These are phyloP conservation scores for Ochropleura plecta DNA, from an alignment of 2,888 invertebrate species.

Conservation along the genomic window DNA sequence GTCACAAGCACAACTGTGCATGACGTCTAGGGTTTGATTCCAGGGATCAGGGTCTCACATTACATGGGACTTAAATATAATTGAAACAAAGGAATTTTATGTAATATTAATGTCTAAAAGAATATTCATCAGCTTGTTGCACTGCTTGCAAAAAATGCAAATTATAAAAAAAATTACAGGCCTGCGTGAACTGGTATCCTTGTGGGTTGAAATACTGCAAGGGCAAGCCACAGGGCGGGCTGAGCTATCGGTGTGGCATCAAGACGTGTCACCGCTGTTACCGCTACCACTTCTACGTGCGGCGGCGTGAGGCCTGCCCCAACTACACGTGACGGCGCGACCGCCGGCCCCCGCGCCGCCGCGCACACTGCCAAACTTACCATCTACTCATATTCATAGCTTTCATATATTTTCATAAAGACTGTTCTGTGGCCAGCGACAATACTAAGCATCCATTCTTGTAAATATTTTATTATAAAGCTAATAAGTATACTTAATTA, in stretches of 20 bases:
- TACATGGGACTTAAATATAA: no score
- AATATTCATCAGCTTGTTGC: no score
- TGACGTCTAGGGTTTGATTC: no score
- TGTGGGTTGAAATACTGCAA: slow-evolving; percentile 98
- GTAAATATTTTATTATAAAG: slow-evolving; percentile 79
- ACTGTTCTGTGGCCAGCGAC: slow-evolving; percentile 65
- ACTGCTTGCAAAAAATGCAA: no score
- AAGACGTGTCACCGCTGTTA: slow-evolving; percentile 98
- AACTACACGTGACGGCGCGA: slow-evolving; percentile 81
- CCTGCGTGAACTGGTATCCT: slow-evolving; percentile 98
- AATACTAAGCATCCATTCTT: slow-evolving; percentile 71
- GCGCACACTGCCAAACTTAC: slow-evolving; percentile 51
- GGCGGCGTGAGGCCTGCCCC: slow-evolving; percentile 92
- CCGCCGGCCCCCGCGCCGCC: slow-evolving; percentile 66
- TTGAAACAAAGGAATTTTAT: no score
- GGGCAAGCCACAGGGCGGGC: slow-evolving; percentile 92
- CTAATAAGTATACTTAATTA: slow-evolving; percentile 53
- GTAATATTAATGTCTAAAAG: no score
- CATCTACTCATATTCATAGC: slow-evolving; percentile 52
- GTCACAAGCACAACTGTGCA: no score
- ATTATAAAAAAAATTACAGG: slow-evolving; percentile 66
- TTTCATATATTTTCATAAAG: slow-evolving; percentile 57
- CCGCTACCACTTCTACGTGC: slow-evolving; percentile 96
- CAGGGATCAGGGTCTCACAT: no score
- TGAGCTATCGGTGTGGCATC: slow-evolving; percentile 97